phyloP scores from a whole-genome alignment of 2,797 vertebrate species.

The Yasuhikotakia modesta region DNA sequence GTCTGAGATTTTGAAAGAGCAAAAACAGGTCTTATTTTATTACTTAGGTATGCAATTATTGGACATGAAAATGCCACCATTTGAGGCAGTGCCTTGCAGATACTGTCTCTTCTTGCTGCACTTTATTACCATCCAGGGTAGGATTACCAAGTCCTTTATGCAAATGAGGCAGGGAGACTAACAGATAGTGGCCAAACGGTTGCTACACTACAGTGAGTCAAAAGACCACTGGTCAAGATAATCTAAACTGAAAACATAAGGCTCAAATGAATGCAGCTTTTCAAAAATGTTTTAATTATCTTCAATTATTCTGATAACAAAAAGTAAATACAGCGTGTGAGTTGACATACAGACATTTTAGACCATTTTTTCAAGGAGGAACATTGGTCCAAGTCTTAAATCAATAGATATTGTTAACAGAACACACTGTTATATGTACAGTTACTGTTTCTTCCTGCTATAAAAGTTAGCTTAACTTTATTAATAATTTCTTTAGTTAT shows the following conservation, averaged over 20 bases:
- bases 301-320: background rate
- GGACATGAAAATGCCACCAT: background rate
- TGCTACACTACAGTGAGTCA: conserved; percentile 11
- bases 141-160: conserved; percentile 30
- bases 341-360: background rate
- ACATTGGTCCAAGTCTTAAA: background rate
- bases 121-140: conserved; percentile 24
- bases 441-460: background rate
- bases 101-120: conserved; percentile 46
- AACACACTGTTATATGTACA: background rate
- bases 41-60: background rate
- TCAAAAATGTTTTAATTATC: background rate
- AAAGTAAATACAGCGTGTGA: background rate
- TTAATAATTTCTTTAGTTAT: background rate
- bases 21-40: conserved; percentile 2
- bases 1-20: conserved; percentile 64
- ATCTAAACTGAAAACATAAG: background rate
- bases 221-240: conserved; percentile 38
- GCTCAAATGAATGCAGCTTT: background rate
- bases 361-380: background rate
- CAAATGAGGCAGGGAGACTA: conserved; percentile 45
- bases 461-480: background rate
- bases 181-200: conserved; percentile 35
- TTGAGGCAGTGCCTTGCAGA: background rate
- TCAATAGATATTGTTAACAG: background rate